A percentile compares a stretch with the other conserved stretches of the same genome.
Conservation (phyloP, 2,113 vertebrate genomes). For the Ceyx cyanopectus region DNA sequence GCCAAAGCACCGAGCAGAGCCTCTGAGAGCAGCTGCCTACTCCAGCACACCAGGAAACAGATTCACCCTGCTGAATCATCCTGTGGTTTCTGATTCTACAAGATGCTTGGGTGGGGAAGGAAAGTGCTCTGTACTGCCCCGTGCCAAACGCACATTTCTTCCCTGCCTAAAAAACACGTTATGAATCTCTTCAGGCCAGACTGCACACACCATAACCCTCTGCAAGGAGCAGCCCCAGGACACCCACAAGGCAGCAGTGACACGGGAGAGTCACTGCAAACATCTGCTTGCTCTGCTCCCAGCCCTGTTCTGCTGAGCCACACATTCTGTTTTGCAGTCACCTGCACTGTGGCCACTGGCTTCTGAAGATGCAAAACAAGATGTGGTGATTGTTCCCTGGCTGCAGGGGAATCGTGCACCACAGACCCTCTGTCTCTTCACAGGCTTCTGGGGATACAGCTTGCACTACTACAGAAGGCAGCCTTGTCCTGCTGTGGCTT, state of each 20-base stretch:
- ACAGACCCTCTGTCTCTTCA: not conserved
- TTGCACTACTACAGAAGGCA: not conserved
- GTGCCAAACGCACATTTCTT: slow-evolving; percentile 41
- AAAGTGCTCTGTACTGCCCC: not conserved
- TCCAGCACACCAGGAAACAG: slow-evolving; percentile 1
- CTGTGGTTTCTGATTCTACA: not conserved
- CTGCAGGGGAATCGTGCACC: not conserved
- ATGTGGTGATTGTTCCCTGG: not conserved
- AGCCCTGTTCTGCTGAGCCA: accelerated
- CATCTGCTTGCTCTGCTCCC: not conserved
- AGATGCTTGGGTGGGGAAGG: not conserved
- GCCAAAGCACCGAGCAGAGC: not conserved
- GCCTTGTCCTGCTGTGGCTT: not conserved
- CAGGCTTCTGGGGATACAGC: not conserved
- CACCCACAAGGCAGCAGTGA: not conserved
- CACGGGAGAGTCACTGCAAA: not conserved
- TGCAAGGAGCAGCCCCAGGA: not conserved
- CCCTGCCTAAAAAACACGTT: not conserved
- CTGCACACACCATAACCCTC: not conserved
- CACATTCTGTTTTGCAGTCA: not conserved
- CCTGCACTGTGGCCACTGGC: not conserved
- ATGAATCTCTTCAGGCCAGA: not conserved
- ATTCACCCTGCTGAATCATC: not conserved
- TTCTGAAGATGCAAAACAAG: not conserved
- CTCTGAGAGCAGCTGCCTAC: not conserved